These are phyloP conservation scores for Lutraria lutraria DNA, from an alignment of 2,888 invertebrate genomes.

Conservation along the genomic window DNA sequence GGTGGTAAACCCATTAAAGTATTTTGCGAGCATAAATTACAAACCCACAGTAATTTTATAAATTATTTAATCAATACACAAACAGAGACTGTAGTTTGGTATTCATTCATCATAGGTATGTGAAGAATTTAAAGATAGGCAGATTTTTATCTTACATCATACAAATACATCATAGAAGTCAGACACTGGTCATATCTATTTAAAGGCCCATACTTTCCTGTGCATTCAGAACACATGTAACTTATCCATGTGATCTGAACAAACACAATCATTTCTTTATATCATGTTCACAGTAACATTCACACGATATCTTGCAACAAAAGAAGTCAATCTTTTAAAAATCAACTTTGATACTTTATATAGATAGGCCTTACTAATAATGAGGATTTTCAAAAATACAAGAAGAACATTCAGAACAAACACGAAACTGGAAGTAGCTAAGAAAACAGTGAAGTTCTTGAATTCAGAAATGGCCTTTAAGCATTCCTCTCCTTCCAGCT, in stretches of 20 bases:
- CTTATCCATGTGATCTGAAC: not conserved
- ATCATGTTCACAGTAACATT: not conserved
- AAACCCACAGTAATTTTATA: constrained; percentile 12
- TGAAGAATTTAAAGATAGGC: not conserved
- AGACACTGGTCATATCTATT: constrained; percentile 3
- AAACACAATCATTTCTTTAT: not conserved
- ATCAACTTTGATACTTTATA: not conserved
- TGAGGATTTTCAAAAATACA: not conserved
- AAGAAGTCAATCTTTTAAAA: not conserved
- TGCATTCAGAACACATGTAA: not conserved
- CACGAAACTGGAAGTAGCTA: not conserved
- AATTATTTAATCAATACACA: constrained; percentile 23
- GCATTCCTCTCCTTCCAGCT: not conserved
- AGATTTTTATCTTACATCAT: constrained; percentile 23
- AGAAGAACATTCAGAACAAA: not conserved
- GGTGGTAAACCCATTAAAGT: not conserved
- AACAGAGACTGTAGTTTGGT: not conserved
- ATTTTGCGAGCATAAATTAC: constrained; percentile 5
- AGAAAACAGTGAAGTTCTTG: too few relatives aligned
- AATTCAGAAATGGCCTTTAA: too few relatives aligned
- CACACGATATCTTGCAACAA: not conserved
- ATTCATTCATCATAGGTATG: constrained; percentile 14
- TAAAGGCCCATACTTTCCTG: not conserved
- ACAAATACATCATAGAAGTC: constrained; percentile 13
- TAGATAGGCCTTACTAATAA: too few relatives aligned